Evolutionary conservation across 1,140 invertebrate genomes (phyloP), one percentile per base, ranked within the genome.

Genomic region (Nephila pilipes): DNA sequence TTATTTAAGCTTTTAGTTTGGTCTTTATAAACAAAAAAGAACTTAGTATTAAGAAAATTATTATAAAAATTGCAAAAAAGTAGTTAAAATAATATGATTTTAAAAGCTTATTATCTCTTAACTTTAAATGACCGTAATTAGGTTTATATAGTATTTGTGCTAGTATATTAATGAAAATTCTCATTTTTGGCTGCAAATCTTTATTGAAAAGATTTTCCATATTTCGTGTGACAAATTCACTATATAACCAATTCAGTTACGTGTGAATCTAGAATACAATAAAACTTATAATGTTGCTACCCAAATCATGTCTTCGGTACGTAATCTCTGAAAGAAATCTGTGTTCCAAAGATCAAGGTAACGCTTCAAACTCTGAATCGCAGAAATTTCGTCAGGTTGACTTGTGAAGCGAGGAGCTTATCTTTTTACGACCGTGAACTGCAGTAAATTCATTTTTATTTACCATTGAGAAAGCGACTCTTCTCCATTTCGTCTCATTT

Each of bases 401-500:
- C 58, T 22, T 91, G 29, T 58, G 57, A 83, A 63, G 89, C 89
- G 65, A 55, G n/a, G 58, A 91, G n/a, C 10, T 16, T 55, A 91
- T 60, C 14, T 36, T 65, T 88, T 65, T 36, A 36, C 88, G 22
- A 46, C 29, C 25, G 18, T 32, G 79, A 83, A 83, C 55, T 29
- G 20, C 25, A 54, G 58, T 38, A 25, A 38, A 20, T 46, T 92
- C 81, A 92, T 92, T 81, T 92, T 75, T 92, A 85, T 92, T 92
- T 92, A 91, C 89, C 79, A 91, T n/a, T 83, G 75, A 14, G 89
- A 91, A 91, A 91, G 75, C 83, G 89, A 91, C 89, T 83, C 89
- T 91, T 83, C 57, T 75, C 25, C 25, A 63, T 91, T 91, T 54
- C 22, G n/a, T 69, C 60, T 85, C 32, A 87, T 87, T 69, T 87